These are phyloP conservation scores for Ctenochaetus hawaiiensis DNA, from an alignment of 2,797 vertebrate genomes.

Conservation along the genomic window DNA sequence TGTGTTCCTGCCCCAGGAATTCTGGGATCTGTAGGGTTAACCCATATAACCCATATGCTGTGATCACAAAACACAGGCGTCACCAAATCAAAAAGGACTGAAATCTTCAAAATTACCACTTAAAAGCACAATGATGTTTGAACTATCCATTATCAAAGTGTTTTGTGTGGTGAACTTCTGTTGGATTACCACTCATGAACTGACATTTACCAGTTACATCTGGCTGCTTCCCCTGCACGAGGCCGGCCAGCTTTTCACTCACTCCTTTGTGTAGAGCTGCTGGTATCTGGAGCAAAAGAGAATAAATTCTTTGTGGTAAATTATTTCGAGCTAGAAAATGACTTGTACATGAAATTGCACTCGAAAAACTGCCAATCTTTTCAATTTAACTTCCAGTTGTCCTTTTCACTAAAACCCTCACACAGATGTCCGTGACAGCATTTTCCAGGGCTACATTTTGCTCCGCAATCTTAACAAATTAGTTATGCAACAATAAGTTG, in stretches of 20 bases:
- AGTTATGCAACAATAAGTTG: background rate
- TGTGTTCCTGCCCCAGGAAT: too few species aligned
- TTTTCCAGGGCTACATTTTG: background rate
- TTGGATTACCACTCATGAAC: background rate
- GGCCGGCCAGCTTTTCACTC: conserved; percentile 89
- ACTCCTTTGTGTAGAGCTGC: conserved; percentile 94
- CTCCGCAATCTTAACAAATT: conserved; percentile 19
- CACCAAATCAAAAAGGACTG: too few species aligned
- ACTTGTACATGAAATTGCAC: background rate
- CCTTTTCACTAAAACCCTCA: background rate
- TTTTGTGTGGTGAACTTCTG: background rate
- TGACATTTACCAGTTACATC: conserved; percentile 75
- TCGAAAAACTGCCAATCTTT: background rate
- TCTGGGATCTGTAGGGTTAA: too few species aligned
- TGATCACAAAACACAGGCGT: too few species aligned
- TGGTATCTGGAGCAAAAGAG: conserved; percentile 87
- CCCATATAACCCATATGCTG: too few species aligned
- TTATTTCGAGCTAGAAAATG: background rate
- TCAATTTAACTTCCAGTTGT: background rate
- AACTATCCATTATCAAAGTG: background rate
- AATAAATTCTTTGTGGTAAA: background rate
- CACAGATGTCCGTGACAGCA: background rate
- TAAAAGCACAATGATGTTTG: conserved; percentile 3
- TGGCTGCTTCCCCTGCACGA: conserved; percentile 86
- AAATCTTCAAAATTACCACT: background rate